Percentiles rank a stretch among this genome's conserved stretches.
These are phyloP conservation scores for Pseudomyrmex flavicornis DNA, from an alignment of 1,140 invertebrate species.

Conservation along the genomic window DNA sequence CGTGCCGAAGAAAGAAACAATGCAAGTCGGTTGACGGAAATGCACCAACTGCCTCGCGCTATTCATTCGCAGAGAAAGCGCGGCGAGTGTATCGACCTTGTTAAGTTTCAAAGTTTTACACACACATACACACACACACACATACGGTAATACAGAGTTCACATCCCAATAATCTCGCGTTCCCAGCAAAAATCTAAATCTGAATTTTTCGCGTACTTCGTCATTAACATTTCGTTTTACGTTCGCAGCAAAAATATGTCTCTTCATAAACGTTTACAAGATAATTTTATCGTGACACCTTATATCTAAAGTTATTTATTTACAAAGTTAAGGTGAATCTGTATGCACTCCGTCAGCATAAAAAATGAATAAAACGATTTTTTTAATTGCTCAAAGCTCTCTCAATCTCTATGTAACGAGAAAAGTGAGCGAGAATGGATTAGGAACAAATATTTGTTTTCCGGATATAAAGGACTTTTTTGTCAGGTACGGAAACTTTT, in stretches of 20 bases:
- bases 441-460: no score
- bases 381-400: no score
- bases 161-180: constrained; percentile 58
- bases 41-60: constrained; percentile 59
- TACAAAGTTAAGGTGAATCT: no score
- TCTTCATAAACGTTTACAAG: constrained; percentile 20
- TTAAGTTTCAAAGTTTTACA: constrained; percentile 69
- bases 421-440: no score
- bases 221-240: constrained; percentile 1
- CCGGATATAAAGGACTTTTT: no score
- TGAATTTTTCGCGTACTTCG: constrained; percentile 62
- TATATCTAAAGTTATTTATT: no score
- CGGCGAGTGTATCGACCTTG: constrained; percentile 69
- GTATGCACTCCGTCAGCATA: no score
- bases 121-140: constrained; percentile 58
- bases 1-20: constrained; percentile 52
- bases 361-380: no score
- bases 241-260: not conserved
- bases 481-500: no score
- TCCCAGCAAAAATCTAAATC: constrained; percentile 64
- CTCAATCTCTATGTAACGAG: no score
- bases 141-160: constrained; percentile 46
- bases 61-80: constrained; percentile 61
- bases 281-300: not conserved
- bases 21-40: constrained; percentile 49